Percentiles rank a stretch among this genome's conserved stretches.
Evolutionary conservation across 1,140 invertebrate species (phyloP).

Genomic region (Drosophila yakuba): DNA sequence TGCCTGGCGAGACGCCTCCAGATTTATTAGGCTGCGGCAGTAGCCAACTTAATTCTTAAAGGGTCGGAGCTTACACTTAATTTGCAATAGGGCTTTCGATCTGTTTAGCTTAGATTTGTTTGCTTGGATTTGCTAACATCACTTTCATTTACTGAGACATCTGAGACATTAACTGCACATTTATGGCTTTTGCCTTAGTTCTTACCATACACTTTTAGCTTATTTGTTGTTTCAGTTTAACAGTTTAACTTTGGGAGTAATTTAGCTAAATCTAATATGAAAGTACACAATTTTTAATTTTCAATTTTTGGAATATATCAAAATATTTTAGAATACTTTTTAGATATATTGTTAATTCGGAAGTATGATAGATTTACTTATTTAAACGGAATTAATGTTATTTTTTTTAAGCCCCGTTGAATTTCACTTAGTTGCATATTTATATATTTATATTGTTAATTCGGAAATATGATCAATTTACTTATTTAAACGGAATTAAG

Average conservation of each 20-base stretch:
- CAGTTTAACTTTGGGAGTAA: too few species aligned
- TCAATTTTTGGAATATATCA: too few species aligned
- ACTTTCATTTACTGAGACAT: constrained; percentile 24
- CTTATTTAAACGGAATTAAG: neutral
- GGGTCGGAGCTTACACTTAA: constrained; percentile 35
- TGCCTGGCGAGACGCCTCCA: constrained; percentile 27
- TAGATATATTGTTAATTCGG: too few species aligned
- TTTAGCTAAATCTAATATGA: too few species aligned
- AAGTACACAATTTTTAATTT: too few species aligned
- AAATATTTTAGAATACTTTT: too few species aligned
- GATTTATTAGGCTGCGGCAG: constrained; percentile 36
- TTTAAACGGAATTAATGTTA: neutral
- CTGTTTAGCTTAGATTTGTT: neutral
- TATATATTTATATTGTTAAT: neutral
- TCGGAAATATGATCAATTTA: neutral
- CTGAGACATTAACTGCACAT: too few species aligned
- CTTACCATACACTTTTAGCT: constrained; percentile 7
- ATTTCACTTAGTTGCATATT: neutral
- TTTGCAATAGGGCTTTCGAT: constrained; percentile 9
- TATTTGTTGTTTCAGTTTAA: too few species aligned
- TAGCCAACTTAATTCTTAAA: constrained; percentile 52
- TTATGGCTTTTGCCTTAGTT: neutral
- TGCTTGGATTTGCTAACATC: too few species aligned
- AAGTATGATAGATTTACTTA: neutral
- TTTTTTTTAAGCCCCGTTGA: constrained; percentile 2